These are phyloP conservation scores for Hypomecis punctinalis DNA, from an alignment of 2,888 invertebrate genomes.

Conservation along the genomic window DNA sequence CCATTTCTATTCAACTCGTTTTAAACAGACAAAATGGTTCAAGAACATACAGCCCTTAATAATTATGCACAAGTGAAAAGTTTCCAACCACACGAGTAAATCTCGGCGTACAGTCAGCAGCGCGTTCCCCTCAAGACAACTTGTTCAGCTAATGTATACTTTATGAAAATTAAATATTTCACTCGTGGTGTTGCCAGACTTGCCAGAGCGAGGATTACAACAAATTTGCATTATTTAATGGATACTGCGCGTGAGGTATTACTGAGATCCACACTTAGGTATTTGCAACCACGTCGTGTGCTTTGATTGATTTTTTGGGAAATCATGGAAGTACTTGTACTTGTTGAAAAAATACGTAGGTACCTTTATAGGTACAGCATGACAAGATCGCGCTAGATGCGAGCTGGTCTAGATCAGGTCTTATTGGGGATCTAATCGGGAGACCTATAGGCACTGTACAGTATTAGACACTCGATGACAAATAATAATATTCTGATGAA, in stretches of 20 bases:
- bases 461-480: no score
- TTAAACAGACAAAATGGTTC: no score
- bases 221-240: constrained; percentile 85
- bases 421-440: no score
- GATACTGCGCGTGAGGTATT: constrained; percentile 81
- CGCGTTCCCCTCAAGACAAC: constrained; percentile 51
- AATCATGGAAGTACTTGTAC: background rate
- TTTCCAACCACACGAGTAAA: constrained; percentile 26
- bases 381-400: no score
- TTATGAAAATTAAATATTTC: constrained; percentile 85
- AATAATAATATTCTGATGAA: no score
- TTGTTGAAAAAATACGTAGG: background rate
- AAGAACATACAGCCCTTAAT: background rate
- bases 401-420: no score
- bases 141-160: constrained; percentile 78
- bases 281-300: constrained; percentile 47
- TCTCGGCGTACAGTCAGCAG: constrained; percentile 25
- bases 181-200: constrained; percentile 56
- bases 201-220: constrained; percentile 78
- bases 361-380: no score
- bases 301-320: constrained; percentile 61
- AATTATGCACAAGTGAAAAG: constrained; percentile 22
- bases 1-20: no score
- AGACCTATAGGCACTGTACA: no score
- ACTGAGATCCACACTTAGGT: constrained; percentile 57